A percentile compares a stretch with the other conserved stretches of the same genome.
These are phyloP conservation scores for Lagorchestes hirsutus DNA, from an alignment of 2,797 vertebrate species.

Conservation along the genomic window DNA sequence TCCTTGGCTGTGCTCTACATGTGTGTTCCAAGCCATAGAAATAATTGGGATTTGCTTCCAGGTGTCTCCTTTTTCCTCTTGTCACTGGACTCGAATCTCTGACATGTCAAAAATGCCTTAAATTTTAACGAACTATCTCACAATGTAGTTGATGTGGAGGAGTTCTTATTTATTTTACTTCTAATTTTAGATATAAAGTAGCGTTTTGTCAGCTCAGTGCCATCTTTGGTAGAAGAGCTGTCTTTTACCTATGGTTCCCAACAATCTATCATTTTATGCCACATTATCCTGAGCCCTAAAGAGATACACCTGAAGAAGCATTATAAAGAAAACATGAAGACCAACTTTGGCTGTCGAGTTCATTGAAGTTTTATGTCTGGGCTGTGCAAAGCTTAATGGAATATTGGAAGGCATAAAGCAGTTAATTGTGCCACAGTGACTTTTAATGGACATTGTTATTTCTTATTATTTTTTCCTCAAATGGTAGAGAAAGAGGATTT, in stretches of 20 bases:
- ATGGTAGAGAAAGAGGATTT: constrained; percentile 55
- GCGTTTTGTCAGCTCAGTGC: constrained; percentile 68
- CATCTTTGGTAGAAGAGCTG: constrained; percentile 68
- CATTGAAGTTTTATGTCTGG: constrained; percentile 60
- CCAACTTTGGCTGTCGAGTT: constrained; percentile 50
- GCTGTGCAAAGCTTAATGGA: constrained; percentile 58
- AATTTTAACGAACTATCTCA: constrained; percentile 82
- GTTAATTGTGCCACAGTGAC: constrained; percentile 53
- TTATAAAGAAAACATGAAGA: constrained; percentile 44
- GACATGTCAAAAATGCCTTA: constrained; percentile 82
- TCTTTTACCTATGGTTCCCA: constrained; percentile 68
- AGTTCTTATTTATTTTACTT: constrained; percentile 75
- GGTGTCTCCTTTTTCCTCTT: constrained; percentile 68
- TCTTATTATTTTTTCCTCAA: constrained; percentile 21
- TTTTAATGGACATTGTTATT: constrained; percentile 73
- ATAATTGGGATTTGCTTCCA: constrained; percentile 71
- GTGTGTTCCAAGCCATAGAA: constrained; percentile 69
- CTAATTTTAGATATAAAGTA: constrained; percentile 77
- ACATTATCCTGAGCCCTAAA: constrained; percentile 49
- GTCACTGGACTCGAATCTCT: constrained; percentile 59
- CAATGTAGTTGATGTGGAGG: constrained; percentile 68
- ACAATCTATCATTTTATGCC: constrained; percentile 67
- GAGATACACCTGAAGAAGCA: constrained; percentile 49
- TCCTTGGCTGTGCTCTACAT: constrained; percentile 37
- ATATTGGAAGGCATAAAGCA: constrained; percentile 60